Evolutionary conservation across 2,113 vertebrate genomes (phyloP).

Genomic region (Catharus fuscescens): DNA sequence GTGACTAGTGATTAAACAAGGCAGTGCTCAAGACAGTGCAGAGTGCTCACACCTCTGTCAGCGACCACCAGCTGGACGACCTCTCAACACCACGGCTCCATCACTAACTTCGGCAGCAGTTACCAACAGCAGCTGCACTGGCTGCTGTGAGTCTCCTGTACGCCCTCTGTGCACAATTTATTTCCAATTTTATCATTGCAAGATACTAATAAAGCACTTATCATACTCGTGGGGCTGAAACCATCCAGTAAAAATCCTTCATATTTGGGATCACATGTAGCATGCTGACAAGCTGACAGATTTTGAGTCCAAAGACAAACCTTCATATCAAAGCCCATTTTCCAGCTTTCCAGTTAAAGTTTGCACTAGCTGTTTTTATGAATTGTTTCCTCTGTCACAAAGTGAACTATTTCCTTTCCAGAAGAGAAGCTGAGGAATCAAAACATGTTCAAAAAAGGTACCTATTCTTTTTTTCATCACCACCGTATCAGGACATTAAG

Average conservation of each 20-base stretch:
- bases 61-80: neutral
- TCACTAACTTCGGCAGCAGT: fast-evolving
- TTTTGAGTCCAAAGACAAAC: neutral
- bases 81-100: neutral
- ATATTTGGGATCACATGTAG: neutral
- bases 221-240: neutral
- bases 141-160: neutral
- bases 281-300: neutral
- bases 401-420: neutral
- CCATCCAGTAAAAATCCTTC: neutral
- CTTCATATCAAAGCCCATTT: neutral
- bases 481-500: neutral
- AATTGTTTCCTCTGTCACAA: neutral
- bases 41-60: neutral
- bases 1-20: neutral
- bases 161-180: neutral
- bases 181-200: neutral
- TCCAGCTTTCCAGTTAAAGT: neutral
- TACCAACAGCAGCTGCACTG: neutral
- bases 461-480: neutral
- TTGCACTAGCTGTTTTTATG: neutral
- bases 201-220: neutral
- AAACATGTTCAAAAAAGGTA: neutral
- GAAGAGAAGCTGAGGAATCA: neutral
- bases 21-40: neutral